Evolutionary conservation across 2,888 invertebrate genomes (phyloP).

Genomic region (Corbicula japonica): DNA sequence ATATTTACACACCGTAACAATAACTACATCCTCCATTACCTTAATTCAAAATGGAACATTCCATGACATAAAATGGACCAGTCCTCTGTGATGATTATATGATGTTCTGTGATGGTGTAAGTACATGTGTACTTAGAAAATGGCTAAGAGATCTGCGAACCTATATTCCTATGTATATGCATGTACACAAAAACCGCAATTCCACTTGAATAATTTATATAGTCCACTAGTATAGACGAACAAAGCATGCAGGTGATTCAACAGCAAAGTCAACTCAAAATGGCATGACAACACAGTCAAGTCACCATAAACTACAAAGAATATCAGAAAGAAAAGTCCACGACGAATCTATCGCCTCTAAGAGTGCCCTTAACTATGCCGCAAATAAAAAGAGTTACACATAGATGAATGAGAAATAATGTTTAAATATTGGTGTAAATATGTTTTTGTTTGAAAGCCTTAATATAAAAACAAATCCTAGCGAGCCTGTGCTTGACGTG

Average conservation of each 20-base stretch:
- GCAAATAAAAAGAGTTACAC: conserved; percentile 33
- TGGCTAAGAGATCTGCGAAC: conserved; percentile 46
- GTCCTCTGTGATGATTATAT: conserved; percentile 51
- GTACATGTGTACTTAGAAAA: conserved; percentile 38
- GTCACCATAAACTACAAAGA: conserved; percentile 25
- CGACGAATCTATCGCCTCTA: conserved; percentile 60
- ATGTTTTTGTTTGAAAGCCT: conserved; percentile 69
- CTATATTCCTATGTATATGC: conserved; percentile 49
- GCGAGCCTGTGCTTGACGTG: conserved; percentile 90
- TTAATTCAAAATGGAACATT: conserved; percentile 52
- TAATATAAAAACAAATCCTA: conserved; percentile 67
- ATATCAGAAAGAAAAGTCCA: conserved; percentile 30
- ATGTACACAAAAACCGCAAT: conserved; percentile 53
- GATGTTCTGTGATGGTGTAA: conserved; percentile 60
- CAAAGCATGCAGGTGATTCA: conserved; percentile 65
- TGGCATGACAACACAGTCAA: conserved; percentile 53
- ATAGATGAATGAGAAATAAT: conserved; percentile 45
- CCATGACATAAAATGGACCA: conserved; percentile 61
- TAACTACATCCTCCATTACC: conserved; percentile 45
- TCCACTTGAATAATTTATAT: conserved; percentile 46
- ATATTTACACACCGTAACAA: conserved; percentile 40
- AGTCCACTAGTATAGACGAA: conserved; percentile 48
- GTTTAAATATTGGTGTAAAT: conserved; percentile 62
- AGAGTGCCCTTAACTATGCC: conserved; percentile 52
- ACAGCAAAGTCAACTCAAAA: conserved; percentile 58